Evolutionary conservation across 2,797 vertebrate species (phyloP).

Genomic region (Masticophis lateralis): DNA sequence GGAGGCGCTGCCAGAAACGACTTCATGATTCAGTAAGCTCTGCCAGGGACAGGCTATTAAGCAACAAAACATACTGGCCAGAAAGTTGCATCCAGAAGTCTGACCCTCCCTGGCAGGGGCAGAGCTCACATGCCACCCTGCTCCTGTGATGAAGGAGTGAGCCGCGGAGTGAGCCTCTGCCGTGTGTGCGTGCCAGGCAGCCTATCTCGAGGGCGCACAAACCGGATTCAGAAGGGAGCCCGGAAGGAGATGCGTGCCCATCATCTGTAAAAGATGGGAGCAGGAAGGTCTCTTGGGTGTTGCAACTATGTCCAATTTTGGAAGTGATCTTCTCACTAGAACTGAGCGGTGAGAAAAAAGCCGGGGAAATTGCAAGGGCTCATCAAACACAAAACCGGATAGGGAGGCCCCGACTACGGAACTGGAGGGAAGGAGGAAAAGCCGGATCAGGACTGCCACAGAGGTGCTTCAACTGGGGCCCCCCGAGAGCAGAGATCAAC

Average conservation of each 20-base stretch:
- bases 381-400: background rate
- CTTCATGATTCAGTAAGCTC: constrained; percentile 17
- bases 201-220: background rate
- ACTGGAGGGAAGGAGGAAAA: background rate
- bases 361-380: background rate
- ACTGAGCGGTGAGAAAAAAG: background rate
- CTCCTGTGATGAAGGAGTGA: background rate
- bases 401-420: background rate
- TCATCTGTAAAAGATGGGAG: background rate
- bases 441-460: background rate
- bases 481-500: background rate
- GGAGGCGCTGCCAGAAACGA: background rate
- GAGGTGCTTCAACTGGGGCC: background rate
- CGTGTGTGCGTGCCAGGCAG: background rate
- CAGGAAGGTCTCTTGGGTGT: background rate
- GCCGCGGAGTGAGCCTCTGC: too few species aligned
- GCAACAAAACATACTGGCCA: background rate
- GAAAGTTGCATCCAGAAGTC: background rate
- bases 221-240: background rate
- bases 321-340: constrained; percentile 8
- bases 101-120: background rate
- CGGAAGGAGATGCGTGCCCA: background rate
- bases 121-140: background rate
- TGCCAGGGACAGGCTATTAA: background rate
- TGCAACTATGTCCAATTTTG: constrained; percentile 16